A percentile compares a stretch with the other conserved stretches of the same genome.
These are phyloP conservation scores for Drosophila athabasca DNA, from an alignment of 1,140 invertebrate species.

Conservation along the genomic window DNA sequence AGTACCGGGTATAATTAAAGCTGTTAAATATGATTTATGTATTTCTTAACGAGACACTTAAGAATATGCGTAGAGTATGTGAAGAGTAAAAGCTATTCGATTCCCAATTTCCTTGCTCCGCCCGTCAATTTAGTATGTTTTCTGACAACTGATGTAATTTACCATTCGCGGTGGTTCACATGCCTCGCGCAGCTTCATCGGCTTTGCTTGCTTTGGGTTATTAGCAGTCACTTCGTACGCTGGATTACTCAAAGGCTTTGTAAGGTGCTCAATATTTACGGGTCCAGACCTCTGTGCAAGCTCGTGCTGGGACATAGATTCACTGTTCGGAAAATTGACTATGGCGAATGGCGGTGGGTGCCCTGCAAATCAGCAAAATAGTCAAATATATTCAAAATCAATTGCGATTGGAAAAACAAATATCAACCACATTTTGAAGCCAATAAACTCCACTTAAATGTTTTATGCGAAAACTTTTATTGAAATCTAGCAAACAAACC, in stretches of 20 bases:
- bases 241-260: constrained; percentile 75
- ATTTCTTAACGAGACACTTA: neutral
- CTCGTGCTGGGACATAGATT: neutral
- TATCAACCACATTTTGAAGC: no score
- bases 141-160: constrained; percentile 25
- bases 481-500: neutral
- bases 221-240: constrained; percentile 67
- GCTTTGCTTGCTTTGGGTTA: constrained; percentile 79
- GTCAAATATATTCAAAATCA: no score
- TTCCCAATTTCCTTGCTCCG: neutral
- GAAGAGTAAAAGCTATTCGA: neutral
- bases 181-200: constrained; percentile 37
- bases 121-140: constrained; percentile 57
- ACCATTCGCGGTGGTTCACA: constrained; percentile 60
- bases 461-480: no score
- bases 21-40: no score
- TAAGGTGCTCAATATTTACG: constrained; percentile 58
- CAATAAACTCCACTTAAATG: no score
- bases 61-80: neutral
- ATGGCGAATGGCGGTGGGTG: no score
- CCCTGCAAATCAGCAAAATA: no score
- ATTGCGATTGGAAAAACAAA: no score
- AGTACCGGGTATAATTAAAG: no score
- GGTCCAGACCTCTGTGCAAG: constrained; percentile 39
- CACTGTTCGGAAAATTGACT: no score